Base-by-base conservation (phyloP, 1,140 invertebrate species). In the Ericerus pela region DNA sequence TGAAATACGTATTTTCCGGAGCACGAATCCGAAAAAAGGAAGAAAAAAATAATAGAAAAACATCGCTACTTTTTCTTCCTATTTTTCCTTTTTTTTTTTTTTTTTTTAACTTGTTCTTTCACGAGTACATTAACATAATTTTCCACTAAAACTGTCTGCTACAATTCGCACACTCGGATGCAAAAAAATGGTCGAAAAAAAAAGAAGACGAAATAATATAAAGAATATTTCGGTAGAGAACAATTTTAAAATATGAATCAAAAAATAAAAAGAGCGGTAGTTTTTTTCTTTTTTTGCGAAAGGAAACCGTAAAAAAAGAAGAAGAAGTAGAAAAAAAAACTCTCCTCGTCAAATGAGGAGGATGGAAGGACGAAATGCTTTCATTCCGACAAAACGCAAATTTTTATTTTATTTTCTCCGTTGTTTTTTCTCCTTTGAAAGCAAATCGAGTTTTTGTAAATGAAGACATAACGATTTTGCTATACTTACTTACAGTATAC, bases 101-200 rank as follows among this genome's bases (percentile, higher is more conserved):
- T n/a, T n/a, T n/a, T n/a, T n/a, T n/a, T n/a, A n/a, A n/a, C n/a
- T n/a, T n/a, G n/a, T n/a, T n/a, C n/a, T n/a, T n/a, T n/a, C n/a
- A n/a, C n/a, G n/a, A n/a, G n/a, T 47, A 47, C 41, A 47, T 47
- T 47, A 47, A 47, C 41, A 47, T 47, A 47, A 47, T 47, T 47
- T 47, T 47, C 41, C 41, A 47, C 41, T 47, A 47, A 47, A 47
- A 47, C 41, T 47, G 41, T 47, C 41, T 47, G 41, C 41, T 47
- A 47, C 41, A 16, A 47, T 47, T 47, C 41, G 41, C 41, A 47
- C 41, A 24, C 41, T 47, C 41, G 41, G 41, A 47, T 47, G 41
- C 41, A 47, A 47, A 47, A n/a, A n/a, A 47, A 47, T 47, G 41
- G 41, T 47, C 41, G 41, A 47, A 47, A 47, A n/a, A n/a, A n/a